Base-by-base conservation (phyloP, 2,113 vertebrate species). In the Ceyx margarethae region DNA sequence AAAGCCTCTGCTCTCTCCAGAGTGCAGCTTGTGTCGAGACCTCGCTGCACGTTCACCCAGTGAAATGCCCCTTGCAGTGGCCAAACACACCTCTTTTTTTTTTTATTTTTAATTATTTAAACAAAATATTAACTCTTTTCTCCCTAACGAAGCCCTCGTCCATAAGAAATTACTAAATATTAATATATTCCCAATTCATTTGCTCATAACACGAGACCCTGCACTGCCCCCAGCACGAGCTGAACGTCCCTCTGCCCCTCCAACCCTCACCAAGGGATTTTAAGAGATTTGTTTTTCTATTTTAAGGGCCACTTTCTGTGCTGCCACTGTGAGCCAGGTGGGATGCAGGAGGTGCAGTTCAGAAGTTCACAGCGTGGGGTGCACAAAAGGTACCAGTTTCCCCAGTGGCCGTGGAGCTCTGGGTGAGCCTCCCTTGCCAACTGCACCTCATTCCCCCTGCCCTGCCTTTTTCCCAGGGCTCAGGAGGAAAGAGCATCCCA, bases 401-500 rank as follows among this genome's bases (percentile, higher is more conserved):
- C 37, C 37, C 20, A n/a, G 46, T 2, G 40, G 15, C 23, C 7
- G 45, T 1, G 28, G 77, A 74, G 72, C 19, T 51, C 42, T n/a
- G 81, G 67, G 69, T 14, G 53, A 86, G 77, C 73, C 60, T 50
- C 60, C 33, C 17, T 78, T 40, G 56, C 81, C 93, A 81, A 68
- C 53, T 77, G 50, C 42, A 13, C 91, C 26, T 37, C 81, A 31
- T 93, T 87, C 82, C 86, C 91, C 61, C 91, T 95, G 84, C 85
- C 69, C 87, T 95, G 96, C 95, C 96, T 95, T 90, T 33, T 94
- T 96, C 87, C 95, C 97, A 97, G 95, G 94, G 85, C 96, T 97
- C 93, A 53, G 68, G 56, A 93, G 92, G 97, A 97, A 97, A 97
- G 97, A 97, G 97, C 97, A 97, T 96, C 96, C 87, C 94, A 87